Base-by-base conservation (phyloP, 2,113 vertebrate genomes). In the Meleagris gallopavo region DNA sequence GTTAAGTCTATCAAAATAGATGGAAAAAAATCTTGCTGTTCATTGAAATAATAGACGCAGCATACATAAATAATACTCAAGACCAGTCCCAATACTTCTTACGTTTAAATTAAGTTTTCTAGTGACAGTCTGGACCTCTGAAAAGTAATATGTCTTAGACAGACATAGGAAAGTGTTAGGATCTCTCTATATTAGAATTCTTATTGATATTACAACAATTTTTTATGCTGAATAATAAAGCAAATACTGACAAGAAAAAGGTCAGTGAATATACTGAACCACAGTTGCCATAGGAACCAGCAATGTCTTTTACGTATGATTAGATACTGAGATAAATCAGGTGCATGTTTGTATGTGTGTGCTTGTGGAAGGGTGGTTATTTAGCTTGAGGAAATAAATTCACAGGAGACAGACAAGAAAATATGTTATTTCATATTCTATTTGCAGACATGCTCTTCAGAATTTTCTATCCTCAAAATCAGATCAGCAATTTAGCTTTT, bases 201-300 rank as follows among this genome's bases (percentile, higher is more conserved):
- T 93, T 86, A 95, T 71, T 97, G 94, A 91, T 96, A 66, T 70
- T 77, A 95, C 73, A 94, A 40, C 62, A 90, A 82, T 46, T 95
- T 95, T 95, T 96, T 94, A 8, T 57, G 24, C 55, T 84, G 71
- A 73, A 83, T 96, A 97, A 89, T 91, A 80, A 97, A 67, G 54
- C 10, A 82, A 88, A 88, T 91, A 83, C 38, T 58, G 64, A 94
- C 12, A 62, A 89, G 89, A 90, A 94, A 94, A 79, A 87, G 88
- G 90, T 96, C 93, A 97, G 96, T 88, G 84, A 95, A 94, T 85
- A 88, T 74, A 65, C 86, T 75, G 89, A 87, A 84, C 46, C 86
- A 45, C 36, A 66, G 97, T 96, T 97, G 25, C 93, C 85, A 93
- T 95, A 89, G 97, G 69, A 97, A 98, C 95, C 21, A 92, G 71